Conservation (phyloP, 2,113 vertebrate genomes). For the Podiceps cristatus region DNA sequence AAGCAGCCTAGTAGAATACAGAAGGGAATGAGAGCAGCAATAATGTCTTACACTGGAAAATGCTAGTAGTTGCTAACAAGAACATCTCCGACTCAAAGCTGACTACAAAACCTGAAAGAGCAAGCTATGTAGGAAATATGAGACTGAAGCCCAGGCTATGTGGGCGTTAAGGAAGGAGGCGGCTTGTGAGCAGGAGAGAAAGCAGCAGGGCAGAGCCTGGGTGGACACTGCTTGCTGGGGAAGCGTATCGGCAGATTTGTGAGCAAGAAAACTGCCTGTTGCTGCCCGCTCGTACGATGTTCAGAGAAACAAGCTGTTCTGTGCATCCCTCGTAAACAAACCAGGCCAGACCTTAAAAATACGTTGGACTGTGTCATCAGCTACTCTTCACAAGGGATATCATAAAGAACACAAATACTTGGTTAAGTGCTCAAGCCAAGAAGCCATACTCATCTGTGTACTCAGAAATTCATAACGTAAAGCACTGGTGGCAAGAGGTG, state of each 20-base stretch:
- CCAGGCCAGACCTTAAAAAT: background rate
- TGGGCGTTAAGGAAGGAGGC: background rate
- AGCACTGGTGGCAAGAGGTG: background rate
- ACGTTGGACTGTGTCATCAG: background rate
- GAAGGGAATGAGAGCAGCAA: background rate
- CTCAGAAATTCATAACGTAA: fast-evolving
- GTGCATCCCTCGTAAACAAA: background rate
- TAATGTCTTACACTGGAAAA: background rate
- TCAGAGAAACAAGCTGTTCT: background rate
- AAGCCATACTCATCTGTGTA: background rate
- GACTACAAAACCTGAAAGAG: background rate
- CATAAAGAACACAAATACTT: background rate
- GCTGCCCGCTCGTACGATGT: background rate
- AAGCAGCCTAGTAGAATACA: background rate
- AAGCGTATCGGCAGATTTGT: background rate
- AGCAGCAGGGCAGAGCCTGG: background rate
- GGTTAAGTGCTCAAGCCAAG: background rate
- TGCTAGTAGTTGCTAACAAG: background rate
- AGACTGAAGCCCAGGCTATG: background rate
- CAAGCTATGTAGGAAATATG: background rate
- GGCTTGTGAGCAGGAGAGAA: background rate
- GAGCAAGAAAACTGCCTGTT: background rate
- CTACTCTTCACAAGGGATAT: background rate
- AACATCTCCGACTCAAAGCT: background rate
- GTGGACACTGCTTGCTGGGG: fast-evolving